phyloP scores from a whole-genome alignment of 2,113 vertebrate genomes.

The Cololabis saira region DNA sequence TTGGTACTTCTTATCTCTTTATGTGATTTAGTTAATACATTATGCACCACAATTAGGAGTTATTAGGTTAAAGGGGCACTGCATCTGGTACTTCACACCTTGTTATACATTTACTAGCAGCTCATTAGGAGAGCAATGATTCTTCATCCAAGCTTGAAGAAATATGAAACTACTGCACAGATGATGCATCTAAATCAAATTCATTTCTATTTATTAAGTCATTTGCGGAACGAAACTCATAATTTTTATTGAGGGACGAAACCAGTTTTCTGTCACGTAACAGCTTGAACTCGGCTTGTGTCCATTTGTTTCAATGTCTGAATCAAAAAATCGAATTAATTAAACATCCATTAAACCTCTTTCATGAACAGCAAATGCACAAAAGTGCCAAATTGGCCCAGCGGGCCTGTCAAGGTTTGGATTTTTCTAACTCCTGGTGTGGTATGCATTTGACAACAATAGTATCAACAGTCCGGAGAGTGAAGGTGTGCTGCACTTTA shows the following conservation, averaged over 20 bases:
- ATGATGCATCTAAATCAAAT: slow-evolving; percentile 15
- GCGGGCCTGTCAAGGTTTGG: too few species aligned
- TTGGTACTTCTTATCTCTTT: slow-evolving; percentile 47
- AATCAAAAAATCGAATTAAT: not conserved
- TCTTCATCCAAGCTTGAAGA: slow-evolving; percentile 43
- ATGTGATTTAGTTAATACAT: slow-evolving; percentile 39
- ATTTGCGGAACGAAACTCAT: not conserved
- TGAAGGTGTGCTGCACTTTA: too few species aligned
- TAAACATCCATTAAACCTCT: not conserved
- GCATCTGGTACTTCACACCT: slow-evolving; percentile 58
- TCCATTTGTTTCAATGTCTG: not conserved
- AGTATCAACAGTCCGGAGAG: too few species aligned
- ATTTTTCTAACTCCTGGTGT: too few species aligned
- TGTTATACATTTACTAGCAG: slow-evolving; percentile 64
- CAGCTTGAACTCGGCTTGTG: not conserved
- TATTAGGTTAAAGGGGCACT: slow-evolving; percentile 61
- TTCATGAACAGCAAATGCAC: not conserved
- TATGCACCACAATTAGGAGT: slow-evolving; percentile 46
- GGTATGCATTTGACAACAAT: too few species aligned
- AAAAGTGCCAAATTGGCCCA: too few species aligned
- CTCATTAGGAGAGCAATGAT: slow-evolving; percentile 56
- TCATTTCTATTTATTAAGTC: not conserved
- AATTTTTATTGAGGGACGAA: not conserved
- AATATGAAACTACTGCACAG: slow-evolving; percentile 54
- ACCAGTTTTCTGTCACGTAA: not conserved